These are phyloP conservation scores for Callorhinus ursinus DNA, from an alignment of 2,113 vertebrate genomes.

Conservation along the genomic window DNA sequence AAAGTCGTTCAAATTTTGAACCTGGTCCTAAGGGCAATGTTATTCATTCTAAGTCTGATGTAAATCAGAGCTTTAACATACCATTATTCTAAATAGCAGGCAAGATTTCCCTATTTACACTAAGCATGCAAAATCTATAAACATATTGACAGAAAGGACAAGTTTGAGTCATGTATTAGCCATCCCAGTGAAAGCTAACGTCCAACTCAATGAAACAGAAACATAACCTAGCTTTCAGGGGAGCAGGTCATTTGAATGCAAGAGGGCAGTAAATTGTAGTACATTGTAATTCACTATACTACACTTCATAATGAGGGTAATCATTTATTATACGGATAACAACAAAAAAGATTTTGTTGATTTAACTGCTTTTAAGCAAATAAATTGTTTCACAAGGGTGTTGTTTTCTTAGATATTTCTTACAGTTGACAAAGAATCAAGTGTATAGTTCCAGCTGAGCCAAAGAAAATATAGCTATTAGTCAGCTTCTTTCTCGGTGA, in stretches of 20 bases:
- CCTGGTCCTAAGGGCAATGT: neutral
- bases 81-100: neutral
- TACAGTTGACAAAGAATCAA: constrained; percentile 29
- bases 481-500: constrained; percentile 7
- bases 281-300: neutral
- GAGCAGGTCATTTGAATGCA: neutral
- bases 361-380: neutral
- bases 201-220: neutral
- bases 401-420: neutral
- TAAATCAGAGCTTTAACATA: neutral
- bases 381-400: neutral
- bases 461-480: constrained; percentile 36
- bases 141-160: neutral
- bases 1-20: neutral
- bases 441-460: neutral
- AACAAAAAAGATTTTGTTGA: neutral
- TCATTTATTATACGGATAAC: neutral
- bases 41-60: constrained; percentile 20
- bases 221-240: neutral
- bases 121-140: neutral
- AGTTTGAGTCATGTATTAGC: neutral
- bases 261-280: neutral
- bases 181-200: neutral
- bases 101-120: neutral
- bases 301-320: neutral